These are phyloP conservation scores for Druceiella hillmani DNA, from an alignment of 2,888 invertebrate genomes.

Conservation along the genomic window DNA sequence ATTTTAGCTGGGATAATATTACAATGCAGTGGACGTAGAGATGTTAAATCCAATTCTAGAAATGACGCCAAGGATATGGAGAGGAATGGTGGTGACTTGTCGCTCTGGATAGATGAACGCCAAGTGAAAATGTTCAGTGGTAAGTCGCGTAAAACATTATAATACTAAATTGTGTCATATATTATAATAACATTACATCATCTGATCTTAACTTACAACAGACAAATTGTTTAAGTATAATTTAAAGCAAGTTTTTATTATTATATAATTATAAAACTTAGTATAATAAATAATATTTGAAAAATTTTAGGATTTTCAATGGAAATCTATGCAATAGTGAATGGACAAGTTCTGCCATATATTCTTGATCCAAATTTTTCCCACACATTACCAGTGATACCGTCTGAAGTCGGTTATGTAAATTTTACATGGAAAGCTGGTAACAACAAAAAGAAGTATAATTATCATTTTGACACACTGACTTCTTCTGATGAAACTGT, in stretches of 20 bases:
- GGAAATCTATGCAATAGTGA: slow-evolving; percentile 85
- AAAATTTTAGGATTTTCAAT: slow-evolving; percentile 80
- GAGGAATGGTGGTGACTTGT: slow-evolving; percentile 51
- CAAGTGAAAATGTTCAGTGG: slow-evolving; percentile 90
- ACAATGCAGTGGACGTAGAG: not conserved
- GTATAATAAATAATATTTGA: too few relatives aligned
- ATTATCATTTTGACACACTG: slow-evolving; percentile 81
- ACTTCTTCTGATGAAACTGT: slow-evolving; percentile 81
- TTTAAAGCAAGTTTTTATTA: too few relatives aligned
- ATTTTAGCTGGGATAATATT: not conserved
- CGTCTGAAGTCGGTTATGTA: slow-evolving; percentile 85
- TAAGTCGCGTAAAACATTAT: slow-evolving; percentile 35
- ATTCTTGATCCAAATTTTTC: slow-evolving; percentile 88
- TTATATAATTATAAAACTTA: too few relatives aligned
- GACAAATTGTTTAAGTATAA: too few relatives aligned
- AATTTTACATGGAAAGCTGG: slow-evolving; percentile 91
- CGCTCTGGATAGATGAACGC: slow-evolving; percentile 86
- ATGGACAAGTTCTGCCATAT: slow-evolving; percentile 81
- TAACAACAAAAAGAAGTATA: slow-evolving; percentile 70
- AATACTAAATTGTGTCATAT: not conserved
- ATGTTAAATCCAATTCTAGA: slow-evolving; percentile 8
- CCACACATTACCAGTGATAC: slow-evolving; percentile 83
- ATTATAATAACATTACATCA: too few relatives aligned
- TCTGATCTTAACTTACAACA: too few relatives aligned
- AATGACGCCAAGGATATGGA: slow-evolving; percentile 13